These are phyloP conservation scores for Pelusios castaneus DNA, from an alignment of 2,113 vertebrate genomes.

Conservation along the genomic window DNA sequence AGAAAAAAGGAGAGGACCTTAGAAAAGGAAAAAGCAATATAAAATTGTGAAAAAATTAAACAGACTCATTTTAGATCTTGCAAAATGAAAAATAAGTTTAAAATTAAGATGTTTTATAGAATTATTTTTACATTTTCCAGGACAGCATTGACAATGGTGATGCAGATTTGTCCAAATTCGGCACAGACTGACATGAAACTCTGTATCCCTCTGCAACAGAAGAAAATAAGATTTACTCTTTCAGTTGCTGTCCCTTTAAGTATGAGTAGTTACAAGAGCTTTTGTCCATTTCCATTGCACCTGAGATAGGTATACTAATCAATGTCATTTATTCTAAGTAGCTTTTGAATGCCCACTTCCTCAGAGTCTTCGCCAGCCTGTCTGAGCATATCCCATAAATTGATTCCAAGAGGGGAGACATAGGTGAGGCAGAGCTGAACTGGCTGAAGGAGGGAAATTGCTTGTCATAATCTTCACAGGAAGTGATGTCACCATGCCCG, in stretches of 20 bases:
- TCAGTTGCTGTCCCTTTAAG: background rate
- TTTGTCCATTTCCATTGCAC: background rate
- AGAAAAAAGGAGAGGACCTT: conserved; percentile 12
- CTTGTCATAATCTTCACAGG: background rate
- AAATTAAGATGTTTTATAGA: conserved; percentile 34
- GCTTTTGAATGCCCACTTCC: background rate
- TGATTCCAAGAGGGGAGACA: background rate
- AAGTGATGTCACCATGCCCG: background rate
- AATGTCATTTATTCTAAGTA: background rate
- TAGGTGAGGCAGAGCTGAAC: background rate
- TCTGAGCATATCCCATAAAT: background rate
- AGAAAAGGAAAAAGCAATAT: conserved; percentile 20
- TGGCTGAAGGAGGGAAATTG: background rate
- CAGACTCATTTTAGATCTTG: background rate
- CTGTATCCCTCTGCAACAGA: background rate
- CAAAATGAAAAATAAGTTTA: conserved; percentile 49
- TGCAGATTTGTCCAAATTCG: background rate
- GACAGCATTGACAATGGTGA: background rate
- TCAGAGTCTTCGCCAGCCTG: background rate
- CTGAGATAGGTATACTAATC: background rate
- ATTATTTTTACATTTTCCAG: background rate
- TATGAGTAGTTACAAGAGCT: background rate
- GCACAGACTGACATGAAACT: background rate
- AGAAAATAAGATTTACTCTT: background rate
- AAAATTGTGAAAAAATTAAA: background rate